These are phyloP conservation scores for Rhizoglyphus robini DNA, from an alignment of 1,140 invertebrate genomes.

Conservation along the genomic window DNA sequence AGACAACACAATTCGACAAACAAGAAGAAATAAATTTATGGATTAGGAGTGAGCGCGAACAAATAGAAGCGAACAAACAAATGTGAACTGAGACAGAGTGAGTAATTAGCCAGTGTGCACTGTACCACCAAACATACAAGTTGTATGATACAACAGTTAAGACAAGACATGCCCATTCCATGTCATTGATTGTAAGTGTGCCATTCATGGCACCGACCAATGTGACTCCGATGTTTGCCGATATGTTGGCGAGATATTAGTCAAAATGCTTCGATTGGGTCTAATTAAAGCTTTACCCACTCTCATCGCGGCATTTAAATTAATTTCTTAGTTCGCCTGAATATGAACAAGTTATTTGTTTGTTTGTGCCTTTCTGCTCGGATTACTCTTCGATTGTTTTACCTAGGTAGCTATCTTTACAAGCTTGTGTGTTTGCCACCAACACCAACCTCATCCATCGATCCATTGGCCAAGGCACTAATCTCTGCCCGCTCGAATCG, in stretches of 20 bases:
- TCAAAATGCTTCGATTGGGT: slow-evolving; percentile 2
- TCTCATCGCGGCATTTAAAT: not conserved
- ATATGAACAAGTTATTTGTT: not conserved
- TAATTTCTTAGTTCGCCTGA: not conserved
- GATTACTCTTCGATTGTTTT: too few species aligned
- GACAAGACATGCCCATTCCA: not conserved
- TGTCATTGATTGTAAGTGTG: not conserved
- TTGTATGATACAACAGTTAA: not conserved
- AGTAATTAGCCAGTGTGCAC: not conserved
- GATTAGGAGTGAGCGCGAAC: too few species aligned
- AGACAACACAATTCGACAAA: too few species aligned
- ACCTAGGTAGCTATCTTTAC: too few species aligned
- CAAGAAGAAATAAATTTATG: too few species aligned
- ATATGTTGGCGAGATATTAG: not conserved
- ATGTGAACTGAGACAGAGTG: not conserved
- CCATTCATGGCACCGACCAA: too few species aligned
- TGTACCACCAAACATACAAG: not conserved
- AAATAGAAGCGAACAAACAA: not conserved
- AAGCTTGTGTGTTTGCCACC: too few species aligned
- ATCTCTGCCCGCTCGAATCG: too few species aligned
- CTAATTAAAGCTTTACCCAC: not conserved
- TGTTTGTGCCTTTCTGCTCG: too few species aligned
- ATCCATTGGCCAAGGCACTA: too few species aligned
- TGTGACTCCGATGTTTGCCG: not conserved
- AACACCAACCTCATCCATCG: too few species aligned